Conservation (phyloP, 1,140 invertebrate species). For the Stegodyphus mimosarum region DNA sequence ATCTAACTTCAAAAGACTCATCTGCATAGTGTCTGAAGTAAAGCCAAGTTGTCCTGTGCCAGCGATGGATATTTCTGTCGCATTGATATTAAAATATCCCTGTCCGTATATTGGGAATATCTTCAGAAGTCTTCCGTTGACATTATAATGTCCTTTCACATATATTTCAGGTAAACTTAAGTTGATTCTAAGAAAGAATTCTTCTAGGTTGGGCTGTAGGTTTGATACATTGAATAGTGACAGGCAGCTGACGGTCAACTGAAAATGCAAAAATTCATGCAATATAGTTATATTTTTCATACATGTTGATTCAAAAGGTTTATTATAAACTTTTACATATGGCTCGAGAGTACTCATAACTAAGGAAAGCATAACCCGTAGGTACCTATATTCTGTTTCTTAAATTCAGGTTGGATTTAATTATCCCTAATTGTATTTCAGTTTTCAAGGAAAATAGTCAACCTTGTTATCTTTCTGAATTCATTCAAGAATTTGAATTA, state of each 20-base stretch:
- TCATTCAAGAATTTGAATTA: too few species aligned
- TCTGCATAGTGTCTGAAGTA: slow-evolving; percentile 25
- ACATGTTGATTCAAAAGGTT: not conserved
- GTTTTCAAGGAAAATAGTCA: too few species aligned
- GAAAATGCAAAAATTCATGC: slow-evolving; percentile 22
- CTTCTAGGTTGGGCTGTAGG: slow-evolving; percentile 37
- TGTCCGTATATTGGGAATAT: slow-evolving; percentile 55
- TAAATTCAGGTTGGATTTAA: too few species aligned
- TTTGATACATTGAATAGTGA: slow-evolving; percentile 41
- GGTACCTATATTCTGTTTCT: not conserved
- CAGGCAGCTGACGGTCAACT: slow-evolving; percentile 21
- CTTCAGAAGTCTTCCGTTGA: slow-evolving; percentile 33
- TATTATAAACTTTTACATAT: not conserved
- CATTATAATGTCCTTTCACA: slow-evolving; percentile 32
- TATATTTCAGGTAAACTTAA: slow-evolving; percentile 34
- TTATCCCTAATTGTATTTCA: too few species aligned
- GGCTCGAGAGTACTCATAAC: not conserved
- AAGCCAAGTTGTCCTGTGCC: slow-evolving; percentile 45
- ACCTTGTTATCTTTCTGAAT: too few species aligned
- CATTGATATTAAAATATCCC: slow-evolving; percentile 49
- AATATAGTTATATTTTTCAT: not conserved
- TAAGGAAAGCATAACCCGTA: not conserved
- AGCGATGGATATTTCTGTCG: slow-evolving; percentile 21
- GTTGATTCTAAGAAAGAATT: slow-evolving; percentile 25
- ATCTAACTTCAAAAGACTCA: slow-evolving; percentile 34